Evolutionary conservation across 2,113 vertebrate genomes (phyloP).

Genomic region (Cyphomyrus plagiostoma): DNA sequence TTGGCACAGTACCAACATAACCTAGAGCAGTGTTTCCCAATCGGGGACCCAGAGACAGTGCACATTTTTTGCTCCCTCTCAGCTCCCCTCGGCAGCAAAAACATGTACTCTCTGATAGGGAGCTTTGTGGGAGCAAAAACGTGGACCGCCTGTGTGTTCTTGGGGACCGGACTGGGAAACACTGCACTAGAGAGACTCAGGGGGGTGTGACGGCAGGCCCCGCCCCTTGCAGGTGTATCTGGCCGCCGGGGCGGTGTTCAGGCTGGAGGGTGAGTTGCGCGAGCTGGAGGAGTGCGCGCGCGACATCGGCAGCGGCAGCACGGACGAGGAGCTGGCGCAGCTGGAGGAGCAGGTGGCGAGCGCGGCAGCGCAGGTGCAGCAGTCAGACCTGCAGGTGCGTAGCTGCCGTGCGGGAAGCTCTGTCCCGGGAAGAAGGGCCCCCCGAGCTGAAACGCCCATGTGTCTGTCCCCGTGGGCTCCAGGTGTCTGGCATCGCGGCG

Average conservation of each 20-base stretch:
- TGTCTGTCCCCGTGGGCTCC: conserved; percentile 17
- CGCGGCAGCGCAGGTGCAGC: conserved; percentile 87
- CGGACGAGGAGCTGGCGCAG: conserved; percentile 75
- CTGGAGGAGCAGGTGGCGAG: conserved; percentile 93
- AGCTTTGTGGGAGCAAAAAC: too few relatives aligned
- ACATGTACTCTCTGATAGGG: too few relatives aligned
- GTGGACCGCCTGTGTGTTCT: too few relatives aligned
- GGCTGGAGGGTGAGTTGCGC: conserved; percentile 79
- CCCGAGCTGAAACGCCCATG: not conserved
- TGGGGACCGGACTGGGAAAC: too few relatives aligned
- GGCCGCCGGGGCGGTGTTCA: conserved; percentile 84
- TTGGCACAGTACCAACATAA: not conserved
- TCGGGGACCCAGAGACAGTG: too few relatives aligned
- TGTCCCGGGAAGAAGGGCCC: not conserved
- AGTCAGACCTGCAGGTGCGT: conserved; percentile 85
- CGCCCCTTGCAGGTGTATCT: conserved; percentile 74
- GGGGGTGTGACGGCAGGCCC: not conserved
- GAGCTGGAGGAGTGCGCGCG: conserved; percentile 81
- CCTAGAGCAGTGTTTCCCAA: too few relatives aligned
- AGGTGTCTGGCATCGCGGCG: conserved; percentile 95
- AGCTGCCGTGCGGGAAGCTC: too few relatives aligned
- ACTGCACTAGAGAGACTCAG: not conserved
- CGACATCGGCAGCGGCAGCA: conserved; percentile 72
- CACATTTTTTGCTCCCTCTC: too few relatives aligned
- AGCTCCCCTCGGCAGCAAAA: too few relatives aligned